Evolutionary conservation across 2,113 vertebrate species (phyloP).

Genomic region (Crotophaga sulcirostris): DNA sequence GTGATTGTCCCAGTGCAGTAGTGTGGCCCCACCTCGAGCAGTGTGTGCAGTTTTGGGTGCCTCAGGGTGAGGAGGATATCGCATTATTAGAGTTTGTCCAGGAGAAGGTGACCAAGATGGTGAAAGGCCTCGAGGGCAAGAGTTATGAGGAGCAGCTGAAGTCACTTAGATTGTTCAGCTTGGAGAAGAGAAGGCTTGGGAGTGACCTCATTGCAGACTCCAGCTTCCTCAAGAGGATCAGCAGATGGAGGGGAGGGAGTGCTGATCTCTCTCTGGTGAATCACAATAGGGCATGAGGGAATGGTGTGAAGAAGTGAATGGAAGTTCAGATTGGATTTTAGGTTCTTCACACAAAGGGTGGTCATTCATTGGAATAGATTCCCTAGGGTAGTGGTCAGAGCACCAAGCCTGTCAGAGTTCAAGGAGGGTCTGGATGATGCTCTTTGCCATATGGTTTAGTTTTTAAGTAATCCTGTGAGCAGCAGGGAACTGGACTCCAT

Average conservation of each 20-base stretch:
- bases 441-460: not conserved
- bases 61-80: not conserved
- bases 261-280: not conserved
- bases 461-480: not conserved
- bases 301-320: not conserved
- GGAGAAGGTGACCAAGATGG: not conserved
- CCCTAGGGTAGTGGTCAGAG: rapidly evolving
- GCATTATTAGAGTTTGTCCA: not conserved
- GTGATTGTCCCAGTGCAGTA: not conserved
- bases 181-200: not conserved
- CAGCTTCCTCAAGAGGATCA: not conserved
- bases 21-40: rapidly evolving
- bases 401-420: not conserved
- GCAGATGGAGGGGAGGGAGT: not conserved
- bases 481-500: not conserved
- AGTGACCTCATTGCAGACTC: not conserved
- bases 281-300: not conserved
- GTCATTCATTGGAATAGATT: not conserved
- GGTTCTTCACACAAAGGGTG: not conserved
- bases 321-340: not conserved
- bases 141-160: rapidly evolving
- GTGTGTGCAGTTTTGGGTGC: not conserved
- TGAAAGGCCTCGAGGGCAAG: not conserved
- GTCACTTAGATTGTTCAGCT: not conserved
- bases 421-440: rapidly evolving